Evolutionary conservation across 64 coral and sea anemone species (phyloP).

Genomic region (Orbicella faveolata): DNA sequence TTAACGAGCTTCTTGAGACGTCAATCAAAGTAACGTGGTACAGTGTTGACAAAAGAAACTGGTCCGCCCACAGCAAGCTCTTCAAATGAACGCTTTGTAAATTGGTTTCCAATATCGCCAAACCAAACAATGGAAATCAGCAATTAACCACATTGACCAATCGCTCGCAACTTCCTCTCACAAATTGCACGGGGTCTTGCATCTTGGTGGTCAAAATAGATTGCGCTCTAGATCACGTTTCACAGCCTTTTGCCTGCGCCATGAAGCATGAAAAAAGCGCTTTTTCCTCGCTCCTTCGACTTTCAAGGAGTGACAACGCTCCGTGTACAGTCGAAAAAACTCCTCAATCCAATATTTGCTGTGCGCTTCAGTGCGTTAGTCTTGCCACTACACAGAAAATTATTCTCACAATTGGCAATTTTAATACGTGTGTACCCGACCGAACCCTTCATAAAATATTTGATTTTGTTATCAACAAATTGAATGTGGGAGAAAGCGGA

Average conservation of each 20-base stretch:
- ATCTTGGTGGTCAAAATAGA: conserved; percentile 61
- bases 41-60: conserved; percentile 92
- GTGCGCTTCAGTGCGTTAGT: conserved; percentile 60
- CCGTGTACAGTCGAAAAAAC: conserved; percentile 33
- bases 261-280: conserved; percentile 49
- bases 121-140: conserved; percentile 90
- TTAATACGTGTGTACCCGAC: conserved; percentile 85
- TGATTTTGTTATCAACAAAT: conserved; percentile 99
- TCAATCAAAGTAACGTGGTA: conserved; percentile 99
- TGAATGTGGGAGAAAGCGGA: conserved; percentile 84
- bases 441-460: conserved; percentile 89
- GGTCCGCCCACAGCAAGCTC: conserved; percentile 81
- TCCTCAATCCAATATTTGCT: conserved; percentile 77
- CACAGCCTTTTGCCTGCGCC: conserved; percentile 68
- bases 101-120: conserved; percentile 96
- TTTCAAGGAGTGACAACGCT: conserved; percentile 31
- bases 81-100: conserved; percentile 99
- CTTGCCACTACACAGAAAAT: conserved; percentile 77
- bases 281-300: conserved; percentile 17
- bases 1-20: conserved; percentile 98
- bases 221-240: conserved; percentile 55
- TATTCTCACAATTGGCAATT: conserved; percentile 86
- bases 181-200: conserved; percentile 53
- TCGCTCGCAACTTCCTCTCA: conserved; percentile 60
- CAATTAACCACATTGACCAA: conserved; percentile 71